Evolutionary conservation across 2,113 vertebrate genomes (phyloP), one percentile per base, ranked within the genome.

Genomic region (Colius striatus): DNA sequence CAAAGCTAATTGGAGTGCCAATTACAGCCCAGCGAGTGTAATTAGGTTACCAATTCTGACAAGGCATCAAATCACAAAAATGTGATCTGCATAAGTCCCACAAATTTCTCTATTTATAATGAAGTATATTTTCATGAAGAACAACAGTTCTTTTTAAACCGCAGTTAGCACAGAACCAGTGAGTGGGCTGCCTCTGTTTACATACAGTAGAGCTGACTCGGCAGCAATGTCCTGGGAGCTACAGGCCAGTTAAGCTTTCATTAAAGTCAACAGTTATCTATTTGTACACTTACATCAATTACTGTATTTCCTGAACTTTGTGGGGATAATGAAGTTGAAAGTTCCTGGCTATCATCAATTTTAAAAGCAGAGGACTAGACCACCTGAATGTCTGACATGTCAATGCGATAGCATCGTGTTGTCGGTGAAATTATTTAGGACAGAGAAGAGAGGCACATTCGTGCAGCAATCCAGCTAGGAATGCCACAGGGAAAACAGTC

Each of bases 1-100:
- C 84, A 84, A 87, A 95, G 94, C 89, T 96, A 96, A 97, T 71
- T 97, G 95, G 81, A 97, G 95, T 87, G 92, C 70, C 43, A 19
- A 84, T 92, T 96, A 92, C 48, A 96, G 93, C 93, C 81, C 92
- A 61, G 91, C 91, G 55, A 80, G 72, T 2, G 0, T 83, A 95
- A 97, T 91, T 85, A 88, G 80, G 95, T 91, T 94, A 89, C 79
- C 84, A 84, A 82, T 94, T 93, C 91, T 90, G 92, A 90, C 38
- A 60, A 96, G 88, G 71, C 80, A 50, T 79, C 95, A 95, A 96
- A 48, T 61, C 6, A 1, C n/a, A 93, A 84, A 91, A 94, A 92
- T 90, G 87, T 71, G 70, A 76, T 50, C 72, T 53, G 81, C 75
- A 55, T 84, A 77, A 96, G 66, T 77, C 48, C 84, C 73, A 67